Evolutionary conservation across 2,888 invertebrate species (phyloP).

Genomic region (Tenthredo mesomela): DNA sequence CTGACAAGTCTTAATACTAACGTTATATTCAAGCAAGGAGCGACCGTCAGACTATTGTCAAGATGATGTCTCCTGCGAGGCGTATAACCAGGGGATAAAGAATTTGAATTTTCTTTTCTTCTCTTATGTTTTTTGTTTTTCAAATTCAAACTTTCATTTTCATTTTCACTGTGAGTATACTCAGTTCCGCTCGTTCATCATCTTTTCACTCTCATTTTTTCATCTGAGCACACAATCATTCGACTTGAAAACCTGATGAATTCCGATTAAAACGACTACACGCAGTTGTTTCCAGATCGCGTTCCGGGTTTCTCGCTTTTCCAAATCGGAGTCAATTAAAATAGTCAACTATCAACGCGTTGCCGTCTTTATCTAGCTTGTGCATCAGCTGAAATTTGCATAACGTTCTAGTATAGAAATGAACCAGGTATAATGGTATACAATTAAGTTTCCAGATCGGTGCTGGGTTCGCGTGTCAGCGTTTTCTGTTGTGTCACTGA

Average conservation of each 20-base stretch:
- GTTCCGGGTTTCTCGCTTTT: conserved; percentile 22
- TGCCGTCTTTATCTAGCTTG: conserved; percentile 2
- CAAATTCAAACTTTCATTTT: conserved; percentile 17
- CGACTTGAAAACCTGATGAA: not conserved
- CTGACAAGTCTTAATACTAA: conserved; percentile 72
- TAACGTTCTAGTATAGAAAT: conserved; percentile 22
- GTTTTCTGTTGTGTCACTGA: conserved; percentile 5
- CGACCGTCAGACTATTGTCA: conserved; percentile 66
- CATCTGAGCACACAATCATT: not conserved
- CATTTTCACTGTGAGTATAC: not conserved
- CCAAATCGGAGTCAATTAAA: conserved; percentile 29
- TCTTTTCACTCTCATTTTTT: not conserved
- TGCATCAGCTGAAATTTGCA: conserved; percentile 17
- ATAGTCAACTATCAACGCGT: conserved; percentile 31
- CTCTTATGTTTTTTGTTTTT: not conserved
- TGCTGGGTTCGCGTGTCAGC: conserved; percentile 2
- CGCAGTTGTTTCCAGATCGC: conserved; percentile 19
- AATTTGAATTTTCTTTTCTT: not conserved
- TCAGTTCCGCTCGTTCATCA: not conserved
- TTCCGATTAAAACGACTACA: conserved; percentile 21
- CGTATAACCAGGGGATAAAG: conserved; percentile 59
- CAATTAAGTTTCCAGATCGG: conserved; percentile 21
- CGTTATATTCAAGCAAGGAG: conserved; percentile 67
- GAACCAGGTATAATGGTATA: conserved; percentile 11
- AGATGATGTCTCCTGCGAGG: conserved; percentile 69